phyloP scores from a whole-genome alignment of 2,797 vertebrate species.

The Characodon lateralis region DNA sequence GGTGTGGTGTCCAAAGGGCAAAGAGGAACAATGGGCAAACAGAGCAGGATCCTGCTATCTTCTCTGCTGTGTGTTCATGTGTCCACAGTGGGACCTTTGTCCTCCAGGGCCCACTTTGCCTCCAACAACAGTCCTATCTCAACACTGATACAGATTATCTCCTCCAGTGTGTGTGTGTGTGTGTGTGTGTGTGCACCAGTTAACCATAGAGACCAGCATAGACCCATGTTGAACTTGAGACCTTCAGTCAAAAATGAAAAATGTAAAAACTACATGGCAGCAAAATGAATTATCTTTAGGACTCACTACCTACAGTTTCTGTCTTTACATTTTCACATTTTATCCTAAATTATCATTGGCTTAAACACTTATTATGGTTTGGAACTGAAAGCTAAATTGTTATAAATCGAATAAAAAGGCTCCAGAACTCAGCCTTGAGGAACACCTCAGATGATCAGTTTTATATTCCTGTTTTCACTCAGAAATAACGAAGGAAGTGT shows the following conservation, averaged over 20 bases:
- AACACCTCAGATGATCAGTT: neutral
- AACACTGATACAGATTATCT: constrained; percentile 58
- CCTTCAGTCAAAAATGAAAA: neutral
- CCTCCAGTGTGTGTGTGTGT: constrained; percentile 24
- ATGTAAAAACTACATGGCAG: neutral
- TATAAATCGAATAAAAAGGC: neutral
- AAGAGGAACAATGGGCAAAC: constrained; percentile 64
- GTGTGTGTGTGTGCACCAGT: constrained; percentile 23
- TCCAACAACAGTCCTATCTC: constrained; percentile 54
- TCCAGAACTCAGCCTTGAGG: constrained; percentile 5
- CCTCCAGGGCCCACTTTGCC: constrained; percentile 46
- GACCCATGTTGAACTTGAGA: constrained; percentile 49
- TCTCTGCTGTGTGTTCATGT: constrained; percentile 22
- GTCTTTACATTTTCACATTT: neutral
- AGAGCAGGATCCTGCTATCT: constrained; percentile 68
- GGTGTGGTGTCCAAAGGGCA: constrained; percentile 74
- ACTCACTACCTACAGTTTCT: too few species aligned
- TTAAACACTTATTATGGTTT: neutral
- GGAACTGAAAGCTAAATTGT: too few species aligned
- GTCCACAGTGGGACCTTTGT: constrained; percentile 63
- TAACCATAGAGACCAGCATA: neutral
- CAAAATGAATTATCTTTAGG: neutral
- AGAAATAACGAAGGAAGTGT: too few species aligned
- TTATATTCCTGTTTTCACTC: too few species aligned
- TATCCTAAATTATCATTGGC: too few species aligned